Evolutionary conservation across 2,797 vertebrate genomes (phyloP), one percentile per base, ranked within the genome.

Genomic region (Phalloptychus januarius): DNA sequence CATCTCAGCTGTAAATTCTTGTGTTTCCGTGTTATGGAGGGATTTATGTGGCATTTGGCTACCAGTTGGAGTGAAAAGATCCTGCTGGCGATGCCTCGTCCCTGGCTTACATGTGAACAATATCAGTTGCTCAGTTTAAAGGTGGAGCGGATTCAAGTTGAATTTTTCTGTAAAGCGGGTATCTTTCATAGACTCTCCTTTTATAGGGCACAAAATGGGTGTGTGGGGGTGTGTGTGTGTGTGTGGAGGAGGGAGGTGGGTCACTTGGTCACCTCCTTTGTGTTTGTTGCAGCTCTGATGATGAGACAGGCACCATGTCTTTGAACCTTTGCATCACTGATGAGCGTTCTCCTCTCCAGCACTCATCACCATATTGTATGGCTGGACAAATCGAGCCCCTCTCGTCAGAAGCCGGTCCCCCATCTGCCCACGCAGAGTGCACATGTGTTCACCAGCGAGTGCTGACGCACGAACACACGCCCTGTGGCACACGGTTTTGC

Each of bases 301-400:
- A 93, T 93, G 92, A 94, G 91, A 94, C 77, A 71, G 54, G 71
- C 58, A 6, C 88, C 75, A 88, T 86, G 92, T 87, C 93, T 95
- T 95, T 95, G 93, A 95, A 94, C 93, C 91, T 93, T 90, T 91
- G 93, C 92, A 94, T 93, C 50, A 78, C 78, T 91, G 92, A 94
- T 93, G 92, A 93, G 93, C 86, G 75, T 79, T 88, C 81, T 86
- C 85, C 79, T 87, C 85, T 87, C 89, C 83, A 83, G 79, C 81
- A 82, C 86, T 89, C 91, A 90, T 91, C 89, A 91, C 88, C 90
- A 88, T 93, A 91, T 92, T 93, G 91, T 85, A 87, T 83, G 88
- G 88, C 85, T 54, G 86, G 82, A 79, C 87, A 79, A 84, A 86
- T 83, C 20, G 72, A 84, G 84, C 18, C 74, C 81, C 67, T 86